Conservation (phyloP, 2,888 invertebrate species). For the Sipunculus nudus region DNA sequence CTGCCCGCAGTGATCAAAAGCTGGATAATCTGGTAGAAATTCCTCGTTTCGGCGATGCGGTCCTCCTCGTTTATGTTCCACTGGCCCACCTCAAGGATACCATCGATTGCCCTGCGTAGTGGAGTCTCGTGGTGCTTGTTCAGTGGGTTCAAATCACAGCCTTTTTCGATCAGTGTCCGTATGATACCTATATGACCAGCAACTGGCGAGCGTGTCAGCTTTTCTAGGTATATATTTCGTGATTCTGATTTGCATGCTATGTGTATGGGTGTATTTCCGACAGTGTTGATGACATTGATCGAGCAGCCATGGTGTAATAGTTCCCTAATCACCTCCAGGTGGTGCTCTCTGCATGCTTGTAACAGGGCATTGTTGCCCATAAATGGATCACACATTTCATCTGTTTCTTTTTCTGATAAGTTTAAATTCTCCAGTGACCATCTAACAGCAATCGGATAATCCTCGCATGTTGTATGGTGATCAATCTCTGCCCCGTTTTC, state of each 20-base stretch:
- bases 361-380: slow-evolving; percentile 15
- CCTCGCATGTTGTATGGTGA: background rate
- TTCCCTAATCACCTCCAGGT: slow-evolving; percentile 9
- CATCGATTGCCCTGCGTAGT: slow-evolving; percentile 16
- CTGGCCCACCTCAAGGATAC: slow-evolving; percentile 7
- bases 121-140: slow-evolving; percentile 13
- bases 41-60: slow-evolving; percentile 5
- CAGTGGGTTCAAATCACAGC: background rate
- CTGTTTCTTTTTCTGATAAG: slow-evolving; percentile 2
- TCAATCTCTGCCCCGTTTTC: slow-evolving; percentile 11
- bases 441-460: slow-evolving; percentile 8
- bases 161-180: background rate
- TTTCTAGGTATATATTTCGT: background rate
- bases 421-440: background rate
- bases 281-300: slow-evolving; percentile 1
- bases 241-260: slow-evolving; percentile 16
- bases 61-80: slow-evolving; percentile 10
- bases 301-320: slow-evolving; percentile 4
- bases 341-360: slow-evolving; percentile 20
- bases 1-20: slow-evolving; percentile 2
- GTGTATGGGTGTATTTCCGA: slow-evolving; percentile 20
- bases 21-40: slow-evolving; percentile 7
- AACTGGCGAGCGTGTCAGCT: background rate
- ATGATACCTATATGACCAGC: background rate
- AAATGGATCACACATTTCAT: slow-evolving; percentile 21